phyloP scores from a whole-genome alignment of 2,797 vertebrate genomes.

The Sciaenops ocellatus region DNA sequence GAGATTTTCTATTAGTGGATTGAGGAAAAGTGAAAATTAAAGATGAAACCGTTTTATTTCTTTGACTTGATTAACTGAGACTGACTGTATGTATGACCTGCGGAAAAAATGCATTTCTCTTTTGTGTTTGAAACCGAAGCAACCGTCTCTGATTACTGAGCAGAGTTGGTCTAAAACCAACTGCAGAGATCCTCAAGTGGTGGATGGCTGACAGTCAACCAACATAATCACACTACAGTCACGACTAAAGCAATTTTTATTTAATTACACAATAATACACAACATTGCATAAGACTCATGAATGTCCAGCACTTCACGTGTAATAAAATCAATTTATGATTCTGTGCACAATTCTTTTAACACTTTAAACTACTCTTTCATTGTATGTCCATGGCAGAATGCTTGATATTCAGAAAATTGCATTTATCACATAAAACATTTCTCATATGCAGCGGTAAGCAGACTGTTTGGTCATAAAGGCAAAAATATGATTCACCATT shows the following conservation, averaged over 20 bases:
- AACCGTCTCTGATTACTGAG: constrained; percentile 1
- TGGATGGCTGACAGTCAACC: not conserved
- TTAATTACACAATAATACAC: not conserved
- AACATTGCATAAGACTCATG: not conserved
- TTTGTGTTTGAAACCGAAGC: not conserved
- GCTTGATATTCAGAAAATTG: not conserved
- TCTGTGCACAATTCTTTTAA: not conserved
- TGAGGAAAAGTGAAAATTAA: not conserved
- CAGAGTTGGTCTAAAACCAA: not conserved
- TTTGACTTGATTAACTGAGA: not conserved
- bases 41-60: not conserved
- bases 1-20: not conserved
- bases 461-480: too few relatives aligned
- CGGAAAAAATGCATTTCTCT: not conserved
- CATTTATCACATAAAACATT: not conserved
- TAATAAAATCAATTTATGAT: not conserved
- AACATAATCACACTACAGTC: not conserved
- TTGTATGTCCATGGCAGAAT: not conserved
- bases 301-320: constrained; percentile 29
- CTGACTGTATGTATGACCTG: not conserved
- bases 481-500: not conserved
- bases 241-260: not conserved
- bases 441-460: not conserved
- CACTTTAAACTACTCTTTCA: not conserved
- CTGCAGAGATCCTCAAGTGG: not conserved